phyloP scores from a whole-genome alignment of 2,888 invertebrate genomes.

The Synanthedon myopaeformis region DNA sequence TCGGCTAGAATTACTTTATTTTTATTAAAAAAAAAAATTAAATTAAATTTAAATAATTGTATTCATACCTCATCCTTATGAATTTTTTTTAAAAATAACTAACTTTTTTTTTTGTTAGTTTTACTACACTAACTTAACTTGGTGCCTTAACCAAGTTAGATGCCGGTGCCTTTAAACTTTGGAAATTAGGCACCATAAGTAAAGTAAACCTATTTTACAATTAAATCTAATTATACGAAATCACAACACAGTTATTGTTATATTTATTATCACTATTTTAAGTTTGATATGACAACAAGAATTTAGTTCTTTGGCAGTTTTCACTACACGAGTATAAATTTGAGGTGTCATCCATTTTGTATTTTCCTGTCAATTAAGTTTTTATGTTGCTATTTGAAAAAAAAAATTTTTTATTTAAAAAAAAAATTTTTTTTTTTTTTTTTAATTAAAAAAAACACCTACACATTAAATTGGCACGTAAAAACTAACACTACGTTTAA shows the following conservation, averaged over 20 bases:
- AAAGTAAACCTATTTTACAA: conserved; percentile 28
- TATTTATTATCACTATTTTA: conserved; percentile 11
- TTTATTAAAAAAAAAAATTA: no score
- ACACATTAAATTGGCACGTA: not conserved
- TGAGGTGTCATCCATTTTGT: no score
- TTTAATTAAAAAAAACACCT: no score
- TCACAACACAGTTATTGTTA: conserved; percentile 48
- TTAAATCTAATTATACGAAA: not conserved
- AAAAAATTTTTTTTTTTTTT: no score
- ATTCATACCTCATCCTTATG: no score
- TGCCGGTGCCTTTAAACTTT: conserved; percentile 41
- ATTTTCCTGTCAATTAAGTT: not conserved
- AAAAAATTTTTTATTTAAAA: not conserved
- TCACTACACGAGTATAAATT: not conserved
- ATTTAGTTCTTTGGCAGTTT: conserved; percentile 27
- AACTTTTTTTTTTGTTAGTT: no score
- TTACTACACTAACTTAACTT: no score
- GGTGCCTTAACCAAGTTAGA: no score
- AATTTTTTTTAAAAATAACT: no score
- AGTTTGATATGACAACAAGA: conserved; percentile 30
- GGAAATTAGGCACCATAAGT: conserved; percentile 25
- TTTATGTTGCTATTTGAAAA: not conserved
- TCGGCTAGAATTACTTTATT: no score
- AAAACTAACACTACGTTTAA: conserved; percentile 3
- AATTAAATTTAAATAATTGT: no score